Base-by-base conservation (phyloP, 2,888 invertebrate genomes). In the Cephus rjabovi region DNA sequence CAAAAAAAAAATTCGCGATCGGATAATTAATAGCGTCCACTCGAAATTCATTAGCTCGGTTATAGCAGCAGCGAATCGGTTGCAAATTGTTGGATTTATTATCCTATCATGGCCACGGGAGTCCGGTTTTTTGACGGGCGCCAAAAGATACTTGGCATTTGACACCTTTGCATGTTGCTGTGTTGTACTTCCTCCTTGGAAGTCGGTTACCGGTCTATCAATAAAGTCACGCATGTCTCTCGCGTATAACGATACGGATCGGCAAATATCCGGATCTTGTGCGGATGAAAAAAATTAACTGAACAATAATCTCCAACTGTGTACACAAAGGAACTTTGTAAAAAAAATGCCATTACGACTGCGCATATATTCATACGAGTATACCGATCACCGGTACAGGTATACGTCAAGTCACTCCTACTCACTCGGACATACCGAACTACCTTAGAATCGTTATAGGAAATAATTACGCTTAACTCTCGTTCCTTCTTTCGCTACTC, bases 41-140 rank as follows among this genome's bases (percentile, higher is more conserved):
- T 34, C 71, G 34, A 71, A 71, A 34, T 31, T 71, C 71, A 71
- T 71, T 71, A 71, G 9, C 31, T 71, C 34, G 15, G 1, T 33
- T 9, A 12, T 31, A 31, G 6, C 71, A 12, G 15, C 9, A 15
- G 34, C 2, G 71, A 71, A 71, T 71, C 71, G 71, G 71, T 34
- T 34, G 71, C 71, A 71, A 71, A 71, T 71, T 71, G 71, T 12
- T 15, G 12, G 34, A 71, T 71, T 71, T 71, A 34, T 71, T 71
- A 71, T 34, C 71, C 23, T 71, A 34, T 34, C 71, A 71, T 23
- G 71, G 33, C 23, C 71, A 34, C 71, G 12, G 71, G 56, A 56
- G 56, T 56, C 56, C 56, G 56, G 56, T 56, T 56, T 23, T 56
- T 56, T 56, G 56, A 56, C 23, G 56, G 56, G 56, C 56, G 56